phyloP scores from a whole-genome alignment of 2,888 invertebrate species.

The Lasioglossum calceatum region DNA sequence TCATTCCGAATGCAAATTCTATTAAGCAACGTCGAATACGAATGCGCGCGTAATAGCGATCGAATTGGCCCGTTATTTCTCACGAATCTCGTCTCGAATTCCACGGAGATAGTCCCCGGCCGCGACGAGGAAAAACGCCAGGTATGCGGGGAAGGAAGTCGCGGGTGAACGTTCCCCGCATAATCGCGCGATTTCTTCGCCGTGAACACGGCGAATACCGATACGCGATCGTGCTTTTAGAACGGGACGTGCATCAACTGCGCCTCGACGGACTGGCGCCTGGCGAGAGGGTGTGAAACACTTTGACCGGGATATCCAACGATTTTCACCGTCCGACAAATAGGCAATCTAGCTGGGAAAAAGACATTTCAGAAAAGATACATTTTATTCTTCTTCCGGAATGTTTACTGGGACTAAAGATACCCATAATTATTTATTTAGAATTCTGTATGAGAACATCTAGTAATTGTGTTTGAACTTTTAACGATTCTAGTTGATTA shows the following conservation, averaged over 20 bases:
- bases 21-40: constrained; percentile 44
- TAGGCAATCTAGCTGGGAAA: background rate
- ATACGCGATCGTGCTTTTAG: constrained; percentile 60
- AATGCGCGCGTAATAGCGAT: constrained; percentile 44
- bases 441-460: too few relatives aligned
- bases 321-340: background rate
- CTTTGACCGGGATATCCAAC: constrained; percentile 23
- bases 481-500: too few relatives aligned
- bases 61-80: constrained; percentile 57
- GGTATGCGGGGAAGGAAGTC: constrained; percentile 67
- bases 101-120: constrained; percentile 48
- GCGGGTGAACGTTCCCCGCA: constrained; percentile 63
- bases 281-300: constrained; percentile 43
- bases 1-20: constrained; percentile 49
- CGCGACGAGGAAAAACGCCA: constrained; percentile 60
- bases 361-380: background rate
- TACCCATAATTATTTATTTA: too few relatives aligned
- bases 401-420: too few relatives aligned
- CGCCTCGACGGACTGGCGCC: constrained; percentile 20
- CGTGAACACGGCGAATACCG: constrained; percentile 65
- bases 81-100: constrained; percentile 62
- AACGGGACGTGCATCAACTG: constrained; percentile 46
- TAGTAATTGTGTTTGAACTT: too few relatives aligned
- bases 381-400: too few relatives aligned
- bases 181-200: constrained; percentile 67